phyloP scores from a whole-genome alignment of 1,140 invertebrate genomes.

The Spodoptera litura region DNA sequence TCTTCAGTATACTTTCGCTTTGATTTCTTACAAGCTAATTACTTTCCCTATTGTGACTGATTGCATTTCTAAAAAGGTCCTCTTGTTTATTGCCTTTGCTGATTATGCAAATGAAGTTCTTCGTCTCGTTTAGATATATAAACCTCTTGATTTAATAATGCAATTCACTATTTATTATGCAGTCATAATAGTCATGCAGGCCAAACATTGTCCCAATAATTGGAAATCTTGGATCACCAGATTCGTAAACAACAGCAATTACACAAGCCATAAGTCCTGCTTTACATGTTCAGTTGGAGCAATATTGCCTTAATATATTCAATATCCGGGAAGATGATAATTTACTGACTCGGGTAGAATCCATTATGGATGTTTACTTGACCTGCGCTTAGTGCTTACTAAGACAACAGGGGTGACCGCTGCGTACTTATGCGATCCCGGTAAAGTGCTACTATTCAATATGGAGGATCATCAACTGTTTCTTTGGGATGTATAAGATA shows the following conservation, averaged over 20 bases:
- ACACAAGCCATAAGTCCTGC: constrained; percentile 68
- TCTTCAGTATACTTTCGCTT: constrained; percentile 61
- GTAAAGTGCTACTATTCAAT: constrained; percentile 58
- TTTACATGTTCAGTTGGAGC: constrained; percentile 74
- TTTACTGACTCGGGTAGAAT: constrained; percentile 79
- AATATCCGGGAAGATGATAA: constrained; percentile 85
- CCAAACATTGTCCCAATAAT: not conserved
- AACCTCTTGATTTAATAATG: not conserved
- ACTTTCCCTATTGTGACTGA: constrained; percentile 75
- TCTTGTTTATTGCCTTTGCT: constrained; percentile 31
- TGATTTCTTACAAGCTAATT: constrained; percentile 82
- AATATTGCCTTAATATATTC: constrained; percentile 85
- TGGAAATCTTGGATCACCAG: constrained; percentile 6
- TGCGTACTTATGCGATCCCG: constrained; percentile 58
- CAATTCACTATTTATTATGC: not conserved
- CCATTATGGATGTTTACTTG: constrained; percentile 85
- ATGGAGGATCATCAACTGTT: constrained; percentile 45
- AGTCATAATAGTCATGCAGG: not conserved
- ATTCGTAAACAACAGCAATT: constrained; percentile 61
- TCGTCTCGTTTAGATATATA: not conserved
- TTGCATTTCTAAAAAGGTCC: constrained; percentile 55
- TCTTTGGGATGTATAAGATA: constrained; percentile 1
- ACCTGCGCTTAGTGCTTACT: constrained; percentile 84
- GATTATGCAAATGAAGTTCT: constrained; percentile 16
- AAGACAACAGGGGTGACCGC: constrained; percentile 84